Evolutionary conservation across 2,888 invertebrate species (phyloP).

Genomic region (Torymus texanus): DNA sequence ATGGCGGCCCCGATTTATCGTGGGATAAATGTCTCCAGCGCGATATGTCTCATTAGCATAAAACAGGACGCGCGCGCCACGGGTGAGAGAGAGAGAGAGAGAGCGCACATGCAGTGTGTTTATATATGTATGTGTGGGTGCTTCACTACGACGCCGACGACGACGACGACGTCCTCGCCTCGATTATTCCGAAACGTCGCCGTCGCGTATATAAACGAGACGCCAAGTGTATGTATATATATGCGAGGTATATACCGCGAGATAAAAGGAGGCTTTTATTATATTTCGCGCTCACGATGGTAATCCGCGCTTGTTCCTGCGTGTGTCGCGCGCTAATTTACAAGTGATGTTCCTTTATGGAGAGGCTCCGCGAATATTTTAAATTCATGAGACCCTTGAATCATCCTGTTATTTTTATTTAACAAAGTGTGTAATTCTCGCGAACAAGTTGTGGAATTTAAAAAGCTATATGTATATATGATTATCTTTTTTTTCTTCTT

Average conservation of each 20-base stretch:
- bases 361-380: too few species aligned
- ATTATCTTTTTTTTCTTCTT: too few species aligned
- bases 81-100: slow-evolving; percentile 61
- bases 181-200: slow-evolving; percentile 41
- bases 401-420: too few species aligned
- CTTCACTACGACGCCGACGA: background rate
- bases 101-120: background rate
- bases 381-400: too few species aligned
- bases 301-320: too few species aligned
- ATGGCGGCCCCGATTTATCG: slow-evolving; percentile 65
- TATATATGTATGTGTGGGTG: background rate
- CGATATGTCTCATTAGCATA: slow-evolving; percentile 66
- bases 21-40: slow-evolving; percentile 68
- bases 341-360: background rate
- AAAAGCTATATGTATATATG: too few species aligned
- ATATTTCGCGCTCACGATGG: slow-evolving; percentile 4
- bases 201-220: too few species aligned
- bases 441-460: too few species aligned
- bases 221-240: too few species aligned
- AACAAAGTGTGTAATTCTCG: too few species aligned
- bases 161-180: slow-evolving; percentile 1
- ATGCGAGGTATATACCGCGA: too few species aligned
- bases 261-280: slow-evolving; percentile 3
- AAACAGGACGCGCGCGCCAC: slow-evolving; percentile 62
- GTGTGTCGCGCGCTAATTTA: background rate